Base-by-base conservation (phyloP, 1,140 invertebrate genomes). In the Antheraea pernyi region DNA sequence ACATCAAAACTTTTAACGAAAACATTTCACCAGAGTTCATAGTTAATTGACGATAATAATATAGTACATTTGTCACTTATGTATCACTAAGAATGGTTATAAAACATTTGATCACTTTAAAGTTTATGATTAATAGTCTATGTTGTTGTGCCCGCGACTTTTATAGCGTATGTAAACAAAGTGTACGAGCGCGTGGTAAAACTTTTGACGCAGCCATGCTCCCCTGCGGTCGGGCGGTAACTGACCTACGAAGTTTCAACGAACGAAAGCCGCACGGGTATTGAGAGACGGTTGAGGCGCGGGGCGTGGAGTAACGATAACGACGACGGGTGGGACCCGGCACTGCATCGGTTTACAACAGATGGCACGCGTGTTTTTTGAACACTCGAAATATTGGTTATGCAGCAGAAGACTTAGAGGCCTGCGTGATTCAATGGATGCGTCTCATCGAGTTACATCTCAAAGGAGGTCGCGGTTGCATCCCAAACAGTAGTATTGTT, bases 191-290 rank as follows among this genome's bases (percentile, higher is more conserved):
- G 82, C 85, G 89, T 83, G 84, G 73, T 78, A 88, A 89, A 91
- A 89, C 84, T 88, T 86, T 90, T 90, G 85, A 91, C 89, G 85
- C 92, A 88, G 87, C 90, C 91, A 91, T 89, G 78, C 91, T 92
- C 88, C 90, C 82, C 86, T 88, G 89, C 85, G 88, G 87, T 91
- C 86, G 88, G 87, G 84, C 91, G 91, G 91, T 93, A 93, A 93
- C 92, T 93, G 92, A 93, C 92, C 92, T 93, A 89, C 89, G 91
- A 93, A 92, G 91, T 91, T 91, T 91, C 88, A 91, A 91, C 88
- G 84, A 89, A 88, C 87, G 88, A 91, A 91, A 91, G 89, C 89
- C 87, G 89, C 86, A 88, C 90, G 89, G 86, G 85, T 88, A 80
- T 85, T 71, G 81, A 65, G 76, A 74, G 80, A 66, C 79, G 77